Percentiles rank a stretch among this genome's conserved stretches.
Evolutionary conservation across 2,113 vertebrate genomes (phyloP).

Genomic region (Grantiella picta): DNA sequence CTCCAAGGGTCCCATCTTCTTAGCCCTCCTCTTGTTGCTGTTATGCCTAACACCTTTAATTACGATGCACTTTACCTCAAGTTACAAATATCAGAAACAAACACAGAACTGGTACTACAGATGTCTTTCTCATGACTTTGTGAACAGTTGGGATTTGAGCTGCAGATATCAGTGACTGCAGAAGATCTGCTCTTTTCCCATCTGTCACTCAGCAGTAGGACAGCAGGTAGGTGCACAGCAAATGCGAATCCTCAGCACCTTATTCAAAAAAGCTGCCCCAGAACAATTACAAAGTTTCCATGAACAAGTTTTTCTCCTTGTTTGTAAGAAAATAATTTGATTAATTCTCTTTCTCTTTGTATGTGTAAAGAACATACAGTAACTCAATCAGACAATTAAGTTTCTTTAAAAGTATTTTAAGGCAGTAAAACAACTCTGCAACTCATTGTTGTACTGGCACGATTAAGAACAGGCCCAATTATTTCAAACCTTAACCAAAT

Average conservation of each 20-base stretch:
- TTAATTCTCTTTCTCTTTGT: background rate
- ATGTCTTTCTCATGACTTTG: background rate
- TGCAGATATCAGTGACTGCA: background rate
- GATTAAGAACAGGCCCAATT: constrained; percentile 34
- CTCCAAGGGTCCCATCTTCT: background rate
- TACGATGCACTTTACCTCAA: background rate
- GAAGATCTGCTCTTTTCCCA: background rate
- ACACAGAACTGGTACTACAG: rapidly evolving
- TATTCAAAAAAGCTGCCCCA: background rate
- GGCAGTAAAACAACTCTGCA: background rate
- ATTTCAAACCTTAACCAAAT: constrained; percentile 46
- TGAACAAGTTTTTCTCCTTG: background rate
- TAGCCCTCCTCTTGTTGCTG: background rate
- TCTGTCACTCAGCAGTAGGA: background rate
- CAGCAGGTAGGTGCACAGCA: background rate
- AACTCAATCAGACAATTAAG: background rate
- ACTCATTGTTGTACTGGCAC: background rate
- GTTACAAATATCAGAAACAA: background rate
- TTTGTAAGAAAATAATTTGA: background rate
- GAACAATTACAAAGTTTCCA: background rate
- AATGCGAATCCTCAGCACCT: background rate
- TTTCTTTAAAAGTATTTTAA: background rate
- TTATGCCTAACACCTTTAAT: background rate
- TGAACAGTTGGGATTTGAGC: background rate
- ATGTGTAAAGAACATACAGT: background rate